Conservation (phyloP, 2,797 vertebrate species). For the Heterohyrax brucei region DNA sequence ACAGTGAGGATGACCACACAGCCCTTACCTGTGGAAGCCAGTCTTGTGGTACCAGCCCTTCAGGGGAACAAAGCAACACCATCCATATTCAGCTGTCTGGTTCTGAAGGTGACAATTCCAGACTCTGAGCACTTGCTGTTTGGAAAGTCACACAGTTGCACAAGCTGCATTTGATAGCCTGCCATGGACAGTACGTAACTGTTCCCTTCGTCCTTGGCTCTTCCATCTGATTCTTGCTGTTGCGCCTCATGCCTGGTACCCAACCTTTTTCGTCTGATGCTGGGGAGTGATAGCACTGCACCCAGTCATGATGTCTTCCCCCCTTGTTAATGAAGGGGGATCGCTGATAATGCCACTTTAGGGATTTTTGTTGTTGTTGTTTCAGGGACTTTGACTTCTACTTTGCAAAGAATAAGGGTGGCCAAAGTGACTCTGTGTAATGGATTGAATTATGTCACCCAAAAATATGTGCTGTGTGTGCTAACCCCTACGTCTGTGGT, state of each 20-base stretch:
- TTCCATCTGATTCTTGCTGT: background rate
- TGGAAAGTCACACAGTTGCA: background rate
- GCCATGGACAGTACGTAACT: background rate
- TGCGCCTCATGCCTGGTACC: background rate
- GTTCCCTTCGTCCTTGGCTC: background rate
- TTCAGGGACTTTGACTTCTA: constrained; percentile 34
- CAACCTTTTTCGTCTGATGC: background rate
- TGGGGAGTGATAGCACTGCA: constrained; percentile 5
- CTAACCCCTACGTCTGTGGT: no score
- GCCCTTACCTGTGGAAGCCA: background rate
- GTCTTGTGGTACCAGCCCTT: background rate
- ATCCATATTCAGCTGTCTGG: background rate
- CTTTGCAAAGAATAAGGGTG: background rate
- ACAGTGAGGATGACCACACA: no score
- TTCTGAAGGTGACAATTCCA: background rate
- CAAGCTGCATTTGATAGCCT: constrained; percentile 25
- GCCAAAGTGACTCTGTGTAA: background rate
- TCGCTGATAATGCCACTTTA: background rate
- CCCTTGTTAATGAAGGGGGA: constrained; percentile 24
- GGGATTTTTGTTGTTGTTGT: background rate
- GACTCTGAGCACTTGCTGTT: background rate
- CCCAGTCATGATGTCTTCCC: constrained; percentile 1
- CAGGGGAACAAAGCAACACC: background rate
- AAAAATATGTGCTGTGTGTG: no score
- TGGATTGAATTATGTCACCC: no score